Conservation (phyloP, 2,888 invertebrate species). For the Nemotelus nigrinus region DNA sequence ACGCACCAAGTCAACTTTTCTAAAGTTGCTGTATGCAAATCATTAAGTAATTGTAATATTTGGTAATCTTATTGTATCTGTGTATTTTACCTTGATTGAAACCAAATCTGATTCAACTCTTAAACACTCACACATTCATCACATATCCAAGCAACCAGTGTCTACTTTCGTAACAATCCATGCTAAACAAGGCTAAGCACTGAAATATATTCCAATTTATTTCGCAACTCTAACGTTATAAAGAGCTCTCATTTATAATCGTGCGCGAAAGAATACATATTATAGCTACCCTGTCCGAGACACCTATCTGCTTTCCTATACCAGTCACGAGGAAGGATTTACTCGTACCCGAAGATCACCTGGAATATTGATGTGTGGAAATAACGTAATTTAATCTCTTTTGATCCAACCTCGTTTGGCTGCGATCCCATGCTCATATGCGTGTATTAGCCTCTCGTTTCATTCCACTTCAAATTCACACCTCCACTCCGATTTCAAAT, state of each 20-base stretch:
- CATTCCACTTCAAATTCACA: background rate
- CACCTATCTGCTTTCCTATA: constrained; percentile 4
- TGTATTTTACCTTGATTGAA: too few relatives aligned
- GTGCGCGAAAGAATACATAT: constrained; percentile 14
- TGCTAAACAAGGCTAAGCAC: too few relatives aligned
- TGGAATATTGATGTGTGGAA: constrained; percentile 36
- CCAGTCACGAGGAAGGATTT: constrained; percentile 12
- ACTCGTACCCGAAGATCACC: background rate
- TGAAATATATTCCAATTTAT: constrained; percentile 36
- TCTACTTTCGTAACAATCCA: too few relatives aligned
- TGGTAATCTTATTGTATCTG: too few relatives aligned
- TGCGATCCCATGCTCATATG: background rate
- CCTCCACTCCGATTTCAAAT: constrained; percentile 33
- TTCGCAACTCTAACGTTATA: constrained; percentile 36
- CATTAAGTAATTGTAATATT: too few relatives aligned
- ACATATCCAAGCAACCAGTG: too few relatives aligned
- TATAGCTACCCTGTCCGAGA: background rate
- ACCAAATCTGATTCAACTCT: too few relatives aligned
- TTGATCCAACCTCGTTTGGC: constrained; percentile 16
- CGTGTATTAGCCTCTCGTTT: background rate
- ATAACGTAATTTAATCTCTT: constrained; percentile 31
- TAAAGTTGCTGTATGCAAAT: too few relatives aligned
- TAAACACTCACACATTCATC: too few relatives aligned
- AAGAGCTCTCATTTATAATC: constrained; percentile 40
- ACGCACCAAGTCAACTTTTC: too few relatives aligned